Percentiles rank a stretch among this genome's conserved stretches.
These are phyloP conservation scores for Microhierax caerulescens DNA, from an alignment of 2,797 vertebrate species.

Conservation along the genomic window DNA sequence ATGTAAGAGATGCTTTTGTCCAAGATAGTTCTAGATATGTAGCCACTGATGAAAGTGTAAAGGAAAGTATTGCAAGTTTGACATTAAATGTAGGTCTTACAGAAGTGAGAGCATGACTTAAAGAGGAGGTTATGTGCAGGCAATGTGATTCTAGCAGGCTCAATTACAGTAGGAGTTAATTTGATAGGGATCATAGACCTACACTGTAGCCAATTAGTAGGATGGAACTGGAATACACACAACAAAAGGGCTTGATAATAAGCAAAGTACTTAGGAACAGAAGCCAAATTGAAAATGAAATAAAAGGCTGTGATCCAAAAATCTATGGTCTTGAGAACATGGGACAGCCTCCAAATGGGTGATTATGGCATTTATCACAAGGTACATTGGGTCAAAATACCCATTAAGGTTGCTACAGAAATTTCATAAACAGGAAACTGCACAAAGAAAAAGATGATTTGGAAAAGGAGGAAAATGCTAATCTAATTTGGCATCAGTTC, in stretches of 20 bases:
- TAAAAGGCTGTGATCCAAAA: conserved; percentile 60
- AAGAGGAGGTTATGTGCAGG: background rate
- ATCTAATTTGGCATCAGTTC: background rate
- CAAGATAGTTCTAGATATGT: background rate
- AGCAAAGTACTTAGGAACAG: conserved; percentile 52
- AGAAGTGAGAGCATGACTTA: background rate
- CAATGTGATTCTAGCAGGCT: background rate
- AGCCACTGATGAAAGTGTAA: background rate
- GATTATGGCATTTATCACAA: conserved; percentile 43
- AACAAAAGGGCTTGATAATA: conserved; percentile 56
- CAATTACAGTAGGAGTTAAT: conserved; percentile 52
- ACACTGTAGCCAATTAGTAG: conserved; percentile 47
- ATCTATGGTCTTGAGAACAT: conserved; percentile 25
- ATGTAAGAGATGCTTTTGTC: background rate
- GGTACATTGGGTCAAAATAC: conserved; percentile 46
- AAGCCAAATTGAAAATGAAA: conserved; percentile 69
- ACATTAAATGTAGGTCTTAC: background rate
- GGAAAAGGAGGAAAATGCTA: background rate
- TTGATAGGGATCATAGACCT: conserved; percentile 59
- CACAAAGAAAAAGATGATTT: background rate
- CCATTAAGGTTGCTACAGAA: conserved; percentile 20
- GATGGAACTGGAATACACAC: conserved; percentile 33
- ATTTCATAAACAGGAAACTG: conserved; percentile 36
- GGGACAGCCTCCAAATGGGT: conserved; percentile 51
- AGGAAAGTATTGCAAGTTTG: background rate